Base-by-base conservation (phyloP, 2,113 vertebrate species). In the Otocyon megalotis region DNA sequence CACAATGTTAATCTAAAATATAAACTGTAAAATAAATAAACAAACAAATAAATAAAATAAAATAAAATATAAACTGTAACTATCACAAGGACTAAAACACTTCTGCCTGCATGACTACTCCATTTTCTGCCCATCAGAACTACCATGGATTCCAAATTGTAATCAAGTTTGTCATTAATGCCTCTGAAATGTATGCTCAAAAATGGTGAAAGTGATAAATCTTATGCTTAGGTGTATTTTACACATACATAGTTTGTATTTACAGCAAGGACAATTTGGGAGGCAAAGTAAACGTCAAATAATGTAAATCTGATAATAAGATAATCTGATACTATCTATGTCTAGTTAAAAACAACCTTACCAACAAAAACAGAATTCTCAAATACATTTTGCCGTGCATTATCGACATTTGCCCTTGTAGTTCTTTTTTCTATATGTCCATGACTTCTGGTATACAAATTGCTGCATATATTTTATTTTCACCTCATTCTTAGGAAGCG, bases 211-310 rank as follows among this genome's bases (percentile, higher is more conserved):
- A 56, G 28, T 32, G 69, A 2, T 88, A 60, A 74, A 26, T 58
- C 20, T 79, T 58, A 83, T 16, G 5, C 17, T 80, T 80, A 58
- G 24, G 16, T 48, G 9, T 76, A 60, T 77, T 88, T 91, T 62
- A 79, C 11, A 67, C 26, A 79, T 32, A 69, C 16, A 60, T 35
- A 84, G 56, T 93, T 54, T 88, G 28, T 65, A 85, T 80, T 96
- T 62, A 94, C 58, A 96, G 32, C 50, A 72, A 91, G 54, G 32
- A n/a, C 35, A 83, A 82, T 87, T 58, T 63, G 30, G 20, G 58
- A 88, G 22, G 37, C 14, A 54, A 86, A 67, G 28, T 24, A 91
- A 96, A 77, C 50, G 22, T 77, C 81, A 87, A 97, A 77, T 81
- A 77, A 72, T 60, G 9, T 13, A 80, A 88, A 30, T 65, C 28